Conservation (phyloP, 2,797 vertebrate genomes). For the Acipenser oxyrinchus region DNA sequence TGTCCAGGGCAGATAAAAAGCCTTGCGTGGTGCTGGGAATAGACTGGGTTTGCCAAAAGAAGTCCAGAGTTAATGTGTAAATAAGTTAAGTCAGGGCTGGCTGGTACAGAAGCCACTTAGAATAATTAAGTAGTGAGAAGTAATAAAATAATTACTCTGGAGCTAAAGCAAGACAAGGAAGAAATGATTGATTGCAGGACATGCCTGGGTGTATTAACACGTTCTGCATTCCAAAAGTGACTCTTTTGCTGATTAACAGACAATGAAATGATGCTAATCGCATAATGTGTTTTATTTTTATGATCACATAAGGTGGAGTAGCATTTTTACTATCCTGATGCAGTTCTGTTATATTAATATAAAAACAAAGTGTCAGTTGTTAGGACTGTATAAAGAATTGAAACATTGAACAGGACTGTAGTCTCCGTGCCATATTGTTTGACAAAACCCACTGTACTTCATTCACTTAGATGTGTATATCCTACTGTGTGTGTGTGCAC, state of each 20-base stretch:
- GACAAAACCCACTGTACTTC: no score
- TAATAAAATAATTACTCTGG: slow-evolving; percentile 14
- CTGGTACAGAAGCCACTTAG: slow-evolving; percentile 53
- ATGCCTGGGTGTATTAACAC: slow-evolving; percentile 9
- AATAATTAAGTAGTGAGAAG: slow-evolving; percentile 56
- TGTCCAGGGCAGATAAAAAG: slow-evolving; percentile 74
- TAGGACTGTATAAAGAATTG: no score
- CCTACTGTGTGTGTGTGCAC: no score
- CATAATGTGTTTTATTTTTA: slow-evolving; percentile 4
- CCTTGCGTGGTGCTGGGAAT: slow-evolving; percentile 52
- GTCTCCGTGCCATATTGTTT: no score
- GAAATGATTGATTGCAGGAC: slow-evolving; percentile 7
- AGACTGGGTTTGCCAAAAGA: slow-evolving; percentile 59
- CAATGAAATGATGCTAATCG: slow-evolving; percentile 14
- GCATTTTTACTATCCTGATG: slow-evolving; percentile 5
- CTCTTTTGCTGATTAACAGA: slow-evolving; percentile 19
- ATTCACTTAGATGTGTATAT: no score
- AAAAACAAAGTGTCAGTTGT: no score
- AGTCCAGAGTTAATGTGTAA: slow-evolving; percentile 71
- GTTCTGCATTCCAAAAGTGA: slow-evolving; percentile 9
- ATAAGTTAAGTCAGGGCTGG: slow-evolving; percentile 70
- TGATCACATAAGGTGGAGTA: slow-evolving; percentile 3
- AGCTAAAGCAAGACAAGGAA: not conserved
- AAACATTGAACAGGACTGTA: no score
- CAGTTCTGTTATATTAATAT: not conserved